Evolutionary conservation across 2,113 vertebrate species (phyloP), one percentile per base, ranked within the genome.

Genomic region (Upupa epops): DNA sequence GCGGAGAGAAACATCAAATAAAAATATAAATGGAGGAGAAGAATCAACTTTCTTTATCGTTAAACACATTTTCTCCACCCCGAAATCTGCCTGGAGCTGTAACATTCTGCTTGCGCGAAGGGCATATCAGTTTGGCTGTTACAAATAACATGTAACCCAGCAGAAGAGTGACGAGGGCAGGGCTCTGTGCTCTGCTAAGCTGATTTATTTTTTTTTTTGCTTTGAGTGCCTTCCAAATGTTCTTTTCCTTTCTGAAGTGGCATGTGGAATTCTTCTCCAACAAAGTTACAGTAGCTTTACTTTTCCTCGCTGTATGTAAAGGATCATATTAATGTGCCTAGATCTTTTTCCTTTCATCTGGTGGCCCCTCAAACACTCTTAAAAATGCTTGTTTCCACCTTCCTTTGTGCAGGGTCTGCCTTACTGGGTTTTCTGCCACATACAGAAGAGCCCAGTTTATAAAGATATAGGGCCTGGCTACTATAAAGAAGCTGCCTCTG

Each of bases 401-500:
- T 86, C 69, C 49, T 91, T 90, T 90, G 61, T 75, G 32, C 37
- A 49, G 20, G 36, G 60, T 12, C 72, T 86, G 73, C 81, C 42
- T 89, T 86, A 36, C 56, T 1, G 13, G 15, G 37, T 86, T 94
- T 95, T 74, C 78, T 77, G 51, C 37, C 70, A 78, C 78, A 59
- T 66, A 65, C 64, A 77, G 86, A 89, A 65, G 78, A 92, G 52
- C 78, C 31, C 48, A 29, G 68, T 83, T 92, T 93, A 96, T 96
- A 87, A 94, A 96, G 93, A 96, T 85, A 92, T 59, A 90, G 86
- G 86, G 60, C 51, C 59, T 55, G 54, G 55, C 0, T 2, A 86
- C 73, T 58, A 86, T 69, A 93, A 94, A 95, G 94, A 86, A 88
- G 42, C 77, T 89, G 59, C 5, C 63, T 90, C 66, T 66, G 92